Conservation (phyloP, 2,113 vertebrate genomes). For the Crotalus horridus region DNA sequence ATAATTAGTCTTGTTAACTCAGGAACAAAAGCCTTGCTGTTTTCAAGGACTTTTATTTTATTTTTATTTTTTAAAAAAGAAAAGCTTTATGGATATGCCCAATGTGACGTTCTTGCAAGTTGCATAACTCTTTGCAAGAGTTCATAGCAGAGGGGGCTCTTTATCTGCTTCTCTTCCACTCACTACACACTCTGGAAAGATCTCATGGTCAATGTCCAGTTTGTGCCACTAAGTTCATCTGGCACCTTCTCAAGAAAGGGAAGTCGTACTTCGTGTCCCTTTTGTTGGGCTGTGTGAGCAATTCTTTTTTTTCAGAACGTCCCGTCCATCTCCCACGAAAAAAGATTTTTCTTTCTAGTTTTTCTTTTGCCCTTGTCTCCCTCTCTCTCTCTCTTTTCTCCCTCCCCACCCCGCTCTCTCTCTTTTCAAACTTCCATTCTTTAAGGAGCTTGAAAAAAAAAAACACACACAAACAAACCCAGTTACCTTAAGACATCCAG, state of each 20-base stretch:
- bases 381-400: not conserved
- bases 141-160: constrained; percentile 52
- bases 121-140: constrained; percentile 5
- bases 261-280: constrained; percentile 15
- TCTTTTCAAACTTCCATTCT: not conserved
- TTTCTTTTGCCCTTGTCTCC: not conserved
- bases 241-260: constrained; percentile 40
- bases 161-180: constrained; percentile 45
- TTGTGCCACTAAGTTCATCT: not conserved
- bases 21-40: constrained; percentile 37
- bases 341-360: not conserved
- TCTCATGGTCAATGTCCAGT: constrained; percentile 34
- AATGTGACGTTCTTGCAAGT: not conserved
- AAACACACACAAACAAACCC: constrained; percentile 23
- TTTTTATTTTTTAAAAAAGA: constrained; percentile 7
- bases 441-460: constrained; percentile 8
- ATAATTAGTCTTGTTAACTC: constrained; percentile 45
- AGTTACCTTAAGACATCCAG: not conserved
- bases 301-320: not conserved
- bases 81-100: constrained; percentile 35
- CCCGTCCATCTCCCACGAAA: not conserved
- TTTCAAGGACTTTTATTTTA: constrained; percentile 19
- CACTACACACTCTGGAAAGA: constrained; percentile 35
- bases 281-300: not conserved
- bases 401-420: not conserved